Base-by-base conservation (phyloP, 1,140 invertebrate species). In the Lepidurus apus region DNA sequence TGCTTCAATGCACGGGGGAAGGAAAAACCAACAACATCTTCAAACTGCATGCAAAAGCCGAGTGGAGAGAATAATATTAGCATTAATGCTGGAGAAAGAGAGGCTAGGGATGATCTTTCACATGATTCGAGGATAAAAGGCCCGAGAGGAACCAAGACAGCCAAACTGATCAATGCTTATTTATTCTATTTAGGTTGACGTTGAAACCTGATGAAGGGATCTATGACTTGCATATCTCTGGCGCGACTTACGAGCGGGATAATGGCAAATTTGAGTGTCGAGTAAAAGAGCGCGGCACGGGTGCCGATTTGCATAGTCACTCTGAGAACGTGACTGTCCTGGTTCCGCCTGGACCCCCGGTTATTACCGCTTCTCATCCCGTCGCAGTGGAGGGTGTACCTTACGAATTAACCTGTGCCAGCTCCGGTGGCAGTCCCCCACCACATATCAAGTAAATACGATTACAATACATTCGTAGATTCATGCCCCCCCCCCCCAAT, bases 251-350 rank as follows among this genome's bases (percentile, higher is more conserved):
- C 86, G 93, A 93, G 82, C 88, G 93, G 0, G 95, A 97, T 86
- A 95, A 97, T 83, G 95, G 95, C 7, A 90, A 91, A 80, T 97
- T 96, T 86, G 94, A 95, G 86, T 97, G 95, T 83, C 89, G 92
- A 26, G 89, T 96, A 73, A 96, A 95, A 84, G 91, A 91, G 42
- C 90, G 89, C 42, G 93, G 93, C 11, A 93, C 91, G 10, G 95
- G 95, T 0, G 88, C 89, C 9, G 93, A 93, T 83, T 87, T 95
- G 26, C 93, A 95, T 86, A 90, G 91, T 77, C 93, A 95, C 85
- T 90, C 90, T 45, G 91, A 95, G 82, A 89, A 90, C 74, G 87
- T 97, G 75, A 95, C 94, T 7, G 95, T 97, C 13, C 87, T 97
- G 8, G 92, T 93, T 26, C 89, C 91, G 11, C 95, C 95, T 0